Base-by-base conservation (phyloP, 1,140 invertebrate species). In the Drosophila watanabei region DNA sequence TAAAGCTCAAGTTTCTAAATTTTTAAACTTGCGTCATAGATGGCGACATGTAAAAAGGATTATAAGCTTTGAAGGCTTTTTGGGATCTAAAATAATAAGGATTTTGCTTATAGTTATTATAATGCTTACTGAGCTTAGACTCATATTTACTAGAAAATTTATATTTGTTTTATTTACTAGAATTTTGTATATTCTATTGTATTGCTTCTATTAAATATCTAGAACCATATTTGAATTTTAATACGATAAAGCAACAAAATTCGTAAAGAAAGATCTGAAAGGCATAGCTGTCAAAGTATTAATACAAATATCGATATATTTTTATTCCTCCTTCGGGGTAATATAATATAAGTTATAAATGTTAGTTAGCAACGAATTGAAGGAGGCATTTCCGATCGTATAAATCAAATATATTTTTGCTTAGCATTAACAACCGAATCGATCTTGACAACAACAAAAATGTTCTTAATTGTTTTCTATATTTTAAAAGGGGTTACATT, bases 1-100 rank as follows among this genome's bases (percentile, higher is more conserved):
- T 28, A 28, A 49, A 49, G 46, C 45, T 46, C 14, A 20, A 33
- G n/a, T 8, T 56, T 9, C 16, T 9, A 16, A 24, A 7, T 41
- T 5, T 16, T 41, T 28, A 13, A n/a, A 43, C 5, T 28, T n/a
- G 20, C 28, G 7, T 7, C 35, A 58, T 41, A 58, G 56, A 58
- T 58, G 56, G 56, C 56, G 56, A 13, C 20, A 58, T 41, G 4
- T n/a, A 28, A 41, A 58, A 28, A 41, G 35, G 18, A 24, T 11
- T 57, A 37, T 2, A 0, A 37, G 11, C 18, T 54, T 8, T 33
- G n/a, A 14, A 54, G n/a, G 6, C 3, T 33, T 11, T 11, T 7
- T 18, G 13, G n/a, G 3, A 13, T 13, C 11, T 20, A 8, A 6
- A 18, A 18, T 1, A 2, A 18, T 2, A 2, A 13, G 30, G 0